These are phyloP conservation scores for Mechanitis mazaeus DNA, from an alignment of 2,888 invertebrate species.

Conservation along the genomic window DNA sequence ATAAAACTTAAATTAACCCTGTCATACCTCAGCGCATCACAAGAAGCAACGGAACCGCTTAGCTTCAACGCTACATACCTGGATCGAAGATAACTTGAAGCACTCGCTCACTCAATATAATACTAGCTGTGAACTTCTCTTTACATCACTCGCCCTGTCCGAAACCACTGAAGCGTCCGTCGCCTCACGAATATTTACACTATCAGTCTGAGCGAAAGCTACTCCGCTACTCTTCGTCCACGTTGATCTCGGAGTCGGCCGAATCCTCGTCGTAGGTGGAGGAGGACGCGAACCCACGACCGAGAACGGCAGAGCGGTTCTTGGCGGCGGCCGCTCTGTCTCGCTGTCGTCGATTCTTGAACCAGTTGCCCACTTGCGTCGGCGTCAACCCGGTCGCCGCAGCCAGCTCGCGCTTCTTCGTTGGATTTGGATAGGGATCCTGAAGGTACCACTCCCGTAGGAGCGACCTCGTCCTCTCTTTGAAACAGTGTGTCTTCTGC, in stretches of 20 bases:
- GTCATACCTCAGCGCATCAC: conserved; percentile 44
- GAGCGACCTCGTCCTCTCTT: conserved; percentile 95
- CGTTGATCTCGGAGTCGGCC: conserved; percentile 72
- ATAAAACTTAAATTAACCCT: conserved; percentile 59
- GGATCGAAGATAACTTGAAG: conserved; percentile 51
- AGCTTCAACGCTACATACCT: conserved; percentile 55
- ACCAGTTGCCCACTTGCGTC: conserved; percentile 98
- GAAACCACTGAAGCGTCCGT: conserved; percentile 51
- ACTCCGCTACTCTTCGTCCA: conserved; percentile 66
- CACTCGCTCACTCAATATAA: conserved; percentile 60
- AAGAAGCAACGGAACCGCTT: conserved; percentile 11
- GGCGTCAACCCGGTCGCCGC: conserved; percentile 97
- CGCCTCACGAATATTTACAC: conserved; percentile 47
- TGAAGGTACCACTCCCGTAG: conserved; percentile 98
- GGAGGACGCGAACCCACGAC: conserved; percentile 70
- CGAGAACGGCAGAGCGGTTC: conserved; percentile 88
- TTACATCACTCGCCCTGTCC: conserved; percentile 51
- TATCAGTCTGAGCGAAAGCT: conserved; percentile 40
- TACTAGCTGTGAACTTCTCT: conserved; percentile 53
- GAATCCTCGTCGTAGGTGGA: conserved; percentile 74
- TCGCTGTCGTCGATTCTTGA: conserved; percentile 97
- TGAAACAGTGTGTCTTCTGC: conserved; percentile 99
- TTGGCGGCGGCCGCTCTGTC: conserved; percentile 97
- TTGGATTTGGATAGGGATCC: conserved; percentile 98
- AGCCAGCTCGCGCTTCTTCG: conserved; percentile 96